phyloP scores from a whole-genome alignment of 2,797 vertebrate genomes.

The Phataginus tricuspis region DNA sequence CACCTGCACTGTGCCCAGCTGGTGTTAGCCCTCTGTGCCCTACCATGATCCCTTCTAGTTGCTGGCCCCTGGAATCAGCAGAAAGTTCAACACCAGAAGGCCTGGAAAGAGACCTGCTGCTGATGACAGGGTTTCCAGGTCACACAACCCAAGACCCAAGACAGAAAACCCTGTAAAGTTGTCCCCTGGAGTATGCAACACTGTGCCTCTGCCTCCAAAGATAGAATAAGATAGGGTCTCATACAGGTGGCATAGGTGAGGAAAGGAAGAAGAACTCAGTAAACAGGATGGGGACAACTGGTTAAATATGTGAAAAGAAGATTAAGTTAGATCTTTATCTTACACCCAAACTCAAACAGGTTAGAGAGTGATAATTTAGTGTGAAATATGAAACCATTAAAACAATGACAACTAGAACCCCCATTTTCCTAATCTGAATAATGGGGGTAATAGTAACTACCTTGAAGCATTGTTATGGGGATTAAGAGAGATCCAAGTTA shows the following conservation, averaged over 20 bases:
- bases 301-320: background rate
- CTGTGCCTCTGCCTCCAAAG: background rate
- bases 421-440: constrained; percentile 4
- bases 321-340: background rate
- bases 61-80: background rate
- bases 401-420: background rate
- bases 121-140: background rate
- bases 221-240: background rate
- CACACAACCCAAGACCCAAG: background rate
- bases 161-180: rapidly evolving
- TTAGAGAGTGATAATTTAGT: background rate
- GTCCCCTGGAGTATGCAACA: background rate
- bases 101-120: background rate
- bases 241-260: background rate
- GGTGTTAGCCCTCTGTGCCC: background rate
- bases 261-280: background rate
- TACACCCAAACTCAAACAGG: background rate
- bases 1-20: background rate
- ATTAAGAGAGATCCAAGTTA: background rate
- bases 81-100: background rate
- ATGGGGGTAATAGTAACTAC: background rate
- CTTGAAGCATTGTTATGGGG: background rate
- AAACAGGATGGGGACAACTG: background rate
- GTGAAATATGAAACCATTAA: background rate
- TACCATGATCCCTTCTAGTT: background rate